Percentiles rank a stretch among this genome's conserved stretches.
phyloP scores from a whole-genome alignment of 2,113 vertebrate genomes.

The Pitta sordida region DNA sequence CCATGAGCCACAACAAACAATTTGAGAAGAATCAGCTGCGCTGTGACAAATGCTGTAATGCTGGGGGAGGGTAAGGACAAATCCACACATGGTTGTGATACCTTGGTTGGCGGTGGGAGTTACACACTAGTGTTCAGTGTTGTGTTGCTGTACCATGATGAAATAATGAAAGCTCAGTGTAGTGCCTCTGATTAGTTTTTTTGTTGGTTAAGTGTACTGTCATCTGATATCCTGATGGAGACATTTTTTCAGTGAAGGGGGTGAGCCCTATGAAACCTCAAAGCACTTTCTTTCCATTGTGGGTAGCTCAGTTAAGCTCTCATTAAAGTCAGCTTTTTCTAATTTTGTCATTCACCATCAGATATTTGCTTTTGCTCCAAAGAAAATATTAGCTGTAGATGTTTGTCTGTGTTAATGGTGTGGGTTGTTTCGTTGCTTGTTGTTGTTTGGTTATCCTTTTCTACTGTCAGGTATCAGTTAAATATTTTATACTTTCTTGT shows the following conservation, averaged over 20 bases:
- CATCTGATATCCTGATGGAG: constrained; percentile 11
- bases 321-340: constrained; percentile 40
- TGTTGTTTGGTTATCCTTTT: not conserved
- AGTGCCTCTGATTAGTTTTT: not conserved
- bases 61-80: not conserved
- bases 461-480: not conserved
- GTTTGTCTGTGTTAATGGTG: constrained; percentile 27
- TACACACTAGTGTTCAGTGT: not conserved
- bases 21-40: not conserved
- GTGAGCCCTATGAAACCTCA: constrained; percentile 33
- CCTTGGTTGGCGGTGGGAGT: not conserved
- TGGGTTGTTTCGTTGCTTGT: not conserved
- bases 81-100: not conserved
- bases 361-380: constrained; percentile 44
- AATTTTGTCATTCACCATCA: constrained; percentile 48
- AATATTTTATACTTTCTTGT: not conserved
- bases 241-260: not conserved
- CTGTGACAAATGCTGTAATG: not conserved
- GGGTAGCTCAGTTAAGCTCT: not conserved
- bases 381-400: constrained; percentile 7
- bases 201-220: constrained; percentile 2
- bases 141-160: not conserved
- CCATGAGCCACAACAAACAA: not conserved
- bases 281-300: constrained; percentile 46
- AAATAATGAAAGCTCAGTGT: not conserved